Base-by-base conservation (phyloP, 92 coral and sea anemone species). In the Porites evermanni region DNA sequence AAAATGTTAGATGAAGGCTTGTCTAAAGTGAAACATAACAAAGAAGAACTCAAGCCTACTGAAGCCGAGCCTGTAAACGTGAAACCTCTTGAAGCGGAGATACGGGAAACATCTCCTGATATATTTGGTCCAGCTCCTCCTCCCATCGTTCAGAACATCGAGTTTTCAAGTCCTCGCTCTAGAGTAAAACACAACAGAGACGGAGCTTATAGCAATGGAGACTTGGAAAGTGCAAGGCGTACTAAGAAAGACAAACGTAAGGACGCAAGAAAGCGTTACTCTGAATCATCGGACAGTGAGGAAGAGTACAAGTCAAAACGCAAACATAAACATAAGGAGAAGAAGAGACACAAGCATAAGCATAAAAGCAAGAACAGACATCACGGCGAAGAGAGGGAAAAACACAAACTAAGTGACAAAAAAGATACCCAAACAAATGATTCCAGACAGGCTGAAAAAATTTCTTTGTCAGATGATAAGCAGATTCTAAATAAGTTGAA, bases 401-500 rank as follows among this genome's bases (percentile, higher is more conserved):
- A 38, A 38, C 47, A 38, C 7, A 72, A 72, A 51, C 53, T 56
- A 32, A 53, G 71, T 8, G 79, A 84, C 74, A 78, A 63, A 72
- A 88, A 84, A 63, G 51, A 56, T 53, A 80, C 67, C 12, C 70
- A 77, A 64, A 75, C 51, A 83, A 64, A 24, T 69, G 29, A 73
- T 52, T 71, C 69, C 60, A 53, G 64, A 10, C 76, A 81, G 7
- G 20, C 76, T 8, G 80, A 14, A 47, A 71, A 72, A 65, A 64
- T 70, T 29, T 17, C 83, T 24, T 73, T 78, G 53, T 87, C 92
- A 24, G 92, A 91, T 54, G 94, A 85, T 77, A 91, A 90, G 86
- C 93, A 94, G 82, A 96, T 94, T 23, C 88, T 96, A 53, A 85
- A 84, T 68, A 96, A 91, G 84, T 86, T 96, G 65, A 96, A 96